Conservation (phyloP, 2,797 vertebrate genomes). For the Sebastes vulpes region DNA sequence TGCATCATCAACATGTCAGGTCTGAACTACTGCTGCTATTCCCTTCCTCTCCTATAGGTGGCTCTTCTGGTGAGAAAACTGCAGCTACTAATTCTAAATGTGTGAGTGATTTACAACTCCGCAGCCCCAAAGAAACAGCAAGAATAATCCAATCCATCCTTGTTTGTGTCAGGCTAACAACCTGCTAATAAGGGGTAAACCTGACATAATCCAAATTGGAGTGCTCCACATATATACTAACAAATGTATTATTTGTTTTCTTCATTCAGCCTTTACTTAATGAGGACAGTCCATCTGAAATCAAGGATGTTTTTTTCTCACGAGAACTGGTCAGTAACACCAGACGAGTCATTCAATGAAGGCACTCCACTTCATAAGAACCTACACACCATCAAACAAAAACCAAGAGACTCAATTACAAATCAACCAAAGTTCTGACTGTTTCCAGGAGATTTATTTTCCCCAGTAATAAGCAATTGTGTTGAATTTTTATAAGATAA, state of each 20-base stretch:
- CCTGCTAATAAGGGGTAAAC: background rate
- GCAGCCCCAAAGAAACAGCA: background rate
- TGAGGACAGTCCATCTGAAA: background rate
- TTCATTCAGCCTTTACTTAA: background rate
- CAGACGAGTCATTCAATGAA: background rate
- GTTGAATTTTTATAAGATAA: slow-evolving; percentile 2
- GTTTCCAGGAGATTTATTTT: background rate
- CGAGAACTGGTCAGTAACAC: background rate
- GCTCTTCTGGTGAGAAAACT: background rate
- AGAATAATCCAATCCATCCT: background rate
- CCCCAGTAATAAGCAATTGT: background rate
- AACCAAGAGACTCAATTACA: background rate
- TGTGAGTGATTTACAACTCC: background rate
- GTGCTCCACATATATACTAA: background rate
- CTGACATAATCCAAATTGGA: background rate
- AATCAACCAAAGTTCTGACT: background rate
- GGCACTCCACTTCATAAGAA: background rate
- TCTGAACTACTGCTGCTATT: background rate
- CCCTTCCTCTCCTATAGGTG: background rate
- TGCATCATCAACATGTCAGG: background rate
- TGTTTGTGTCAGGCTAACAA: background rate
- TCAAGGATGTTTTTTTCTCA: background rate
- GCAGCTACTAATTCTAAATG: background rate
- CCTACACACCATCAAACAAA: background rate
- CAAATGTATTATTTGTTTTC: background rate